These are phyloP conservation scores for Drosophila mulleri DNA, from an alignment of 2,888 invertebrate species.

Conservation along the genomic window DNA sequence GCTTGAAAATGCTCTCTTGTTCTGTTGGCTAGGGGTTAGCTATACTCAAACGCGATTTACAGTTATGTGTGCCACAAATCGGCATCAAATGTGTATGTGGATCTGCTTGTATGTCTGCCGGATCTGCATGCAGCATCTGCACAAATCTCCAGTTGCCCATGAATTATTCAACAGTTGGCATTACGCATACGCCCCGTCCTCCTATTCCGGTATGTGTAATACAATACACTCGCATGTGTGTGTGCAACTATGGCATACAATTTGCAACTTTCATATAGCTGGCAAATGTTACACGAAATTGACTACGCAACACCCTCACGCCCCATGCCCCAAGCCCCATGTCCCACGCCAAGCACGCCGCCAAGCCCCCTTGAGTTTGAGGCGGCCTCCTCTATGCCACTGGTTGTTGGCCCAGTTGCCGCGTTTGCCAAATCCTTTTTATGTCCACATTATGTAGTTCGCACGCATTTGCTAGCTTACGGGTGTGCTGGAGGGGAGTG, in stretches of 20 bases:
- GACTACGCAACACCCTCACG: slow-evolving; percentile 35
- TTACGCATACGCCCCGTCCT: slow-evolving; percentile 29
- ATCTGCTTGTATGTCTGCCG: slow-evolving; percentile 12
- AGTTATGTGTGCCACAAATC: slow-evolving; percentile 76
- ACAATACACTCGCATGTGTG: slow-evolving; percentile 22
- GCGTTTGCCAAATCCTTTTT: slow-evolving; percentile 83
- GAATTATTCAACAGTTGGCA: slow-evolving; percentile 78
- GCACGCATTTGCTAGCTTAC: slow-evolving; percentile 64
- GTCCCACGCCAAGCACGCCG: no score
- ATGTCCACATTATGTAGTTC: slow-evolving; percentile 82
- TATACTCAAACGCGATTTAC: slow-evolving; percentile 62
- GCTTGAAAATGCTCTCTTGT: neutral
- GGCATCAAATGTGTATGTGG: slow-evolving; percentile 56
- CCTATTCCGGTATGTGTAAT: slow-evolving; percentile 3
- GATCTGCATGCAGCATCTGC: slow-evolving; percentile 65
- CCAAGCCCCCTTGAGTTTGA: neutral
- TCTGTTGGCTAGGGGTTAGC: slow-evolving; percentile 1
- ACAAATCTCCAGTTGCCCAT: slow-evolving; percentile 78
- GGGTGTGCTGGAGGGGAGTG: slow-evolving; percentile 5
- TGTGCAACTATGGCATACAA: slow-evolving; percentile 66
- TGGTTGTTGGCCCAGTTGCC: slow-evolving; percentile 25
- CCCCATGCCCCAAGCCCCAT: no score
- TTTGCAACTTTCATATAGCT: slow-evolving; percentile 72
- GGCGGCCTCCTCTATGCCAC: slow-evolving; percentile 6
- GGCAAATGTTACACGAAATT: slow-evolving; percentile 52